Conservation (phyloP, 2,113 vertebrate species). For the Conger conger region DNA sequence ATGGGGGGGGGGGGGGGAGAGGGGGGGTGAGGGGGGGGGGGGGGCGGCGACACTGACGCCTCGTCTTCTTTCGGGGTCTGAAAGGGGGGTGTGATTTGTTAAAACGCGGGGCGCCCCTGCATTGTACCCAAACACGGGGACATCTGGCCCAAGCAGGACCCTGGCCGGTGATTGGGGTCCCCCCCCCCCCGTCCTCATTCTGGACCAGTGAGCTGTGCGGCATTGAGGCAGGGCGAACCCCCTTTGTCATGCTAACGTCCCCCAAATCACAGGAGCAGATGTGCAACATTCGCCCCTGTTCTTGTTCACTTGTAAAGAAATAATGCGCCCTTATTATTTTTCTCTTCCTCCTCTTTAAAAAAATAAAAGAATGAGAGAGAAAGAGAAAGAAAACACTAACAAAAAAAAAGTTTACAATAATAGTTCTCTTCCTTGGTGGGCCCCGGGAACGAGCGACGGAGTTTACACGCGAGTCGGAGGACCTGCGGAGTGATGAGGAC, state of each 20-base stretch:
- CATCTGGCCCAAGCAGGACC: constrained; percentile 78
- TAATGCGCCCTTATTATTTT: constrained; percentile 74
- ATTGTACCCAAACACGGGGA: constrained; percentile 74
- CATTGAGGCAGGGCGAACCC: constrained; percentile 71
- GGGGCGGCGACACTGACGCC: constrained; percentile 16
- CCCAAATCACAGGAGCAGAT: constrained; percentile 80
- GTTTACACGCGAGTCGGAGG: constrained; percentile 50
- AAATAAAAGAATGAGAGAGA: constrained; percentile 40
- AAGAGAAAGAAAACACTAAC: constrained; percentile 3
- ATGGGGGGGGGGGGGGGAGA: not conserved
- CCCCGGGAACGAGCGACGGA: constrained; percentile 32
- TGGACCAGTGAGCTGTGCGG: constrained; percentile 70
- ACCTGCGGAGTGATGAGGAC: constrained; percentile 45
- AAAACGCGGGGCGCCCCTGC: constrained; percentile 48
- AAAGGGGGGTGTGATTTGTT: constrained; percentile 72
- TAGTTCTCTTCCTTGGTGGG: constrained; percentile 78
- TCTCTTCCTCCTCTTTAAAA: constrained; percentile 59
- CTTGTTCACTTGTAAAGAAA: constrained; percentile 92
- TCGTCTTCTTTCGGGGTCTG: constrained; percentile 40
- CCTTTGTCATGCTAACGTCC: constrained; percentile 91
- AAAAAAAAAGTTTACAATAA: constrained; percentile 59
- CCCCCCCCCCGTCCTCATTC: constrained; percentile 64
- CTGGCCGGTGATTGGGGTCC: constrained; percentile 59
- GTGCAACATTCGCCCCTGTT: constrained; percentile 91
- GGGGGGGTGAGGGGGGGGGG: constrained; percentile 43